phyloP scores from a whole-genome alignment of 2,113 vertebrate species.

The Chionis minor region DNA sequence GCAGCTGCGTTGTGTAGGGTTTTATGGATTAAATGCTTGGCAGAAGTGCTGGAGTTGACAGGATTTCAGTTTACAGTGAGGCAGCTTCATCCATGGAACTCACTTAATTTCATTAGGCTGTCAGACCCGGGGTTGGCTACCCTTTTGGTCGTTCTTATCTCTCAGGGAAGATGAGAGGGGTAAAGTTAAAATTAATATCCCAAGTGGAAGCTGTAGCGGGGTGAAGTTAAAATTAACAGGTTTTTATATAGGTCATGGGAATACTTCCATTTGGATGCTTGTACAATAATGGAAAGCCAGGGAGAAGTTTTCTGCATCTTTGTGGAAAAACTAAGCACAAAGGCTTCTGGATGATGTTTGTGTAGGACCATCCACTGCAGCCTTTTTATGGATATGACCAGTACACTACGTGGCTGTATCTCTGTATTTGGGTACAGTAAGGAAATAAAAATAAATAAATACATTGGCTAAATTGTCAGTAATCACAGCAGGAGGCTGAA shows the following conservation, averaged over 20 bases:
- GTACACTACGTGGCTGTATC: neutral
- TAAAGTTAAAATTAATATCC: neutral
- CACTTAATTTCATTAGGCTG: conserved; percentile 17
- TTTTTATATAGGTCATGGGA: neutral
- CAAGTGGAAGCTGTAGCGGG: neutral
- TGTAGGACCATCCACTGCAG: neutral
- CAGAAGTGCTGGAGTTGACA: conserved; percentile 28
- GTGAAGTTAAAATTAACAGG: neutral
- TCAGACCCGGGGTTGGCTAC: neutral
- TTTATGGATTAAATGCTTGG: conserved; percentile 49
- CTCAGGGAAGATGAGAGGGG: neutral
- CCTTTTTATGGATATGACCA: neutral
- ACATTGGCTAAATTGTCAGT: conserved; percentile 32
- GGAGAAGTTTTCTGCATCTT: neutral
- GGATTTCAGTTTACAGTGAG: conserved; percentile 28
- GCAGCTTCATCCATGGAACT: neutral
- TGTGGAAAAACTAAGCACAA: neutral
- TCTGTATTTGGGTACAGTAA: neutral
- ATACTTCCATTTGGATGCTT: neutral
- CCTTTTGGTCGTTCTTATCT: neutral
- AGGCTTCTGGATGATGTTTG: neutral
- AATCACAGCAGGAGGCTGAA: conserved; percentile 44
- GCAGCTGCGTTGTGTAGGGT: conserved; percentile 38
- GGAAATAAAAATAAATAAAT: conserved; percentile 47
- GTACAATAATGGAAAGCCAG: neutral